phyloP scores from a whole-genome alignment of 2,797 vertebrate species.

The Knipowitschia caucasica region DNA sequence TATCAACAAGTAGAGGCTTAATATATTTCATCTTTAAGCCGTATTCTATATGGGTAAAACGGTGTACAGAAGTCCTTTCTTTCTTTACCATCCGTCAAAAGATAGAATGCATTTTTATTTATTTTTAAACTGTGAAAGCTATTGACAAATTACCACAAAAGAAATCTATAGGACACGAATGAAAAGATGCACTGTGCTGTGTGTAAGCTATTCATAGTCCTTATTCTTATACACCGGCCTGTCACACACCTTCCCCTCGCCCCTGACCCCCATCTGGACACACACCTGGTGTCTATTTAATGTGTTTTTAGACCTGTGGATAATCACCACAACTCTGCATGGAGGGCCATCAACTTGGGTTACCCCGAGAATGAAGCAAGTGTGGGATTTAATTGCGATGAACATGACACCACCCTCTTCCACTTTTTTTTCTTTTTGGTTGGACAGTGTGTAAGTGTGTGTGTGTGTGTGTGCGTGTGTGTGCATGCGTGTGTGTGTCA shows the following conservation, averaged over 20 bases:
- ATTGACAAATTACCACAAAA: no score
- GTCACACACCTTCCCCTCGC: constrained; percentile 42
- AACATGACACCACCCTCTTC: constrained; percentile 40
- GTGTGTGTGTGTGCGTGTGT: no score
- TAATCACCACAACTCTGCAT: constrained; percentile 66
- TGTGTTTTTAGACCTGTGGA: constrained; percentile 64
- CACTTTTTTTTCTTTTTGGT: constrained; percentile 8
- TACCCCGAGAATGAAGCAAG: constrained; percentile 46
- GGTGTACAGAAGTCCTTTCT: no score
- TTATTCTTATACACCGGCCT: constrained; percentile 53
- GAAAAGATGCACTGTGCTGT: no score
- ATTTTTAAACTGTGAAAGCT: no score
- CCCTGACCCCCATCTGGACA: constrained; percentile 53
- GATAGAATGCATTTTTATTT: no score
- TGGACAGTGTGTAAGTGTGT: no score
- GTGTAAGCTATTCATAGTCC: constrained; percentile 57
- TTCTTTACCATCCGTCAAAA: no score
- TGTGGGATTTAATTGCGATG: constrained; percentile 56
- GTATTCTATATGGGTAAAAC: no score
- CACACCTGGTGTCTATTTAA: constrained; percentile 73
- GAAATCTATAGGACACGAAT: no score
- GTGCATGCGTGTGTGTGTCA: constrained; percentile 20
- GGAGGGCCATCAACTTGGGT: constrained; percentile 64
- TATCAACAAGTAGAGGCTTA: no score
- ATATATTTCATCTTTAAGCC: no score